phyloP scores from a whole-genome alignment of 2,113 vertebrate species.

The Columba janthina region DNA sequence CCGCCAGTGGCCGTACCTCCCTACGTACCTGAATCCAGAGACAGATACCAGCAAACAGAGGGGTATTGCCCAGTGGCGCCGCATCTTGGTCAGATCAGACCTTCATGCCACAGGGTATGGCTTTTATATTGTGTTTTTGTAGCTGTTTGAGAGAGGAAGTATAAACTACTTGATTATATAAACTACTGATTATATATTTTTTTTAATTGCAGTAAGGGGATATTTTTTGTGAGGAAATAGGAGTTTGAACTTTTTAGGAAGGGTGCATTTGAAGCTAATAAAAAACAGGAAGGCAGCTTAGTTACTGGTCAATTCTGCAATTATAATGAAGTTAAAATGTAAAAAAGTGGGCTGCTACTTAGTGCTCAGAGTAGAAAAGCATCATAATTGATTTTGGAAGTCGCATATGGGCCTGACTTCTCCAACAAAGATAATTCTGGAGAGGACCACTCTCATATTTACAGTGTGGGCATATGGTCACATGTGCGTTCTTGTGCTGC shows the following conservation, averaged over 20 bases:
- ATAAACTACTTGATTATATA: neutral
- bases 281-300: neutral
- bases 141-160: neutral
- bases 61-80: slow-evolving; percentile 84
- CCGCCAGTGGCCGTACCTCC: slow-evolving; percentile 81
- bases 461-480: neutral
- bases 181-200: neutral
- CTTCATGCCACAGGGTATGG: slow-evolving; percentile 86
- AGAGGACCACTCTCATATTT: neutral
- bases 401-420: neutral
- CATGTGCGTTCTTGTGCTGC: neutral
- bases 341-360: neutral
- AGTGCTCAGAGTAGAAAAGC: neutral
- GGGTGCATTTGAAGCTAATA: neutral
- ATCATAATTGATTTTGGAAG: neutral
- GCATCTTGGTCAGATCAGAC: slow-evolving; percentile 85
- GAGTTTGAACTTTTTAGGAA: neutral
- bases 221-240: neutral
- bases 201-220: neutral
- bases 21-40: slow-evolving; percentile 86
- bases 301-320: neutral
- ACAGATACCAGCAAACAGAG: slow-evolving; percentile 84
- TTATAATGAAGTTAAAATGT: neutral
- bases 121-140: neutral
- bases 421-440: neutral